Evolutionary conservation across 30 jellyfish, hydroid and myxozoan genomes (phyloP).

Genomic region (Hydra vulgaris): DNA sequence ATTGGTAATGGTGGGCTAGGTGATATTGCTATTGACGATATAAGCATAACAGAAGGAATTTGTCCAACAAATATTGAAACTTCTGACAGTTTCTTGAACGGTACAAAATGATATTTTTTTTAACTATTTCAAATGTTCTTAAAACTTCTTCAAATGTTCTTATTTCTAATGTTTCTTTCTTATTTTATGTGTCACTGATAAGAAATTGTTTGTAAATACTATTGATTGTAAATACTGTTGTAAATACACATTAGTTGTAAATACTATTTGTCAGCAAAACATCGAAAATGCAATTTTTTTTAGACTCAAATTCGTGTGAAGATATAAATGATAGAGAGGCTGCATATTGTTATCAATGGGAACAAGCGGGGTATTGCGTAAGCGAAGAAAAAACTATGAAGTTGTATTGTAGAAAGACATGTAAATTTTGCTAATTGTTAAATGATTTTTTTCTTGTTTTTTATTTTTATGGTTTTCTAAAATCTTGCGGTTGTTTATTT

Average conservation of each 20-base stretch:
- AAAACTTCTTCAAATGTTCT: too few relatives aligned
- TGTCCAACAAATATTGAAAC: conserved; percentile 3
- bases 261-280: too few relatives aligned
- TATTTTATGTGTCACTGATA: too few relatives aligned
- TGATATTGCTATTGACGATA: conserved; percentile 79
- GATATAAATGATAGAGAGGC: conserved; percentile 60
- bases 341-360: conserved; percentile 51
- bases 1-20: conserved; percentile 60
- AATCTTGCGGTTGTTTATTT: not conserved
- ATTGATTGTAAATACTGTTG: too few relatives aligned
- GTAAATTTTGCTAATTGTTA: conserved; percentile 41
- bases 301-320: conserved; percentile 16
- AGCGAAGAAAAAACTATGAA: conserved; percentile 27
- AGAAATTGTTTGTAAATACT: too few relatives aligned
- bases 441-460: too few relatives aligned
- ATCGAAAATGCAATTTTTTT: not conserved
- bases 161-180: too few relatives aligned
- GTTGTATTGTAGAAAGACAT: conserved; percentile 43
- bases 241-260: too few relatives aligned
- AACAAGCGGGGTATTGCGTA: conserved; percentile 50
- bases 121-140: too few relatives aligned
- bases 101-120: not conserved
- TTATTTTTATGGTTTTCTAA: not conserved
- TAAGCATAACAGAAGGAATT: conserved; percentile 38
- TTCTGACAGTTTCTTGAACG: not conserved